Base-by-base conservation (phyloP, 2,888 invertebrate genomes). In the Auanema freiburgensis region DNA sequence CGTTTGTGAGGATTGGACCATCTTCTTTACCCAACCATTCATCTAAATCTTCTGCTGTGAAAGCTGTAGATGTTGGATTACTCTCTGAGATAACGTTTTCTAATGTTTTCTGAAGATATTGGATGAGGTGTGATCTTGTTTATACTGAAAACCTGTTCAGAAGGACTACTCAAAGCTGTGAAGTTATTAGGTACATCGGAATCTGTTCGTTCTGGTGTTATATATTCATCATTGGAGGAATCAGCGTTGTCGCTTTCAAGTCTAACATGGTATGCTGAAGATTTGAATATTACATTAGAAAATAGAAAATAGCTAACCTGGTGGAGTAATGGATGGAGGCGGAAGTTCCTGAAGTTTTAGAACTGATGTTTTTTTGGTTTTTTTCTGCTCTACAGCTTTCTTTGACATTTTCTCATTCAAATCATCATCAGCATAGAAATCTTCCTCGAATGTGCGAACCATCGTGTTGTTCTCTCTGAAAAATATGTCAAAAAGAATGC, bases 371-470 rank as follows among this genome's bases (percentile, higher is more conserved):
- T 55, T 23, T 2, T 21, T 43, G 12, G 51, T 52, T 16, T 16
- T 60, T 54, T 60, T 60, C 25, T 63, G 25, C 24, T 66, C 61
- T 49, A 69, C 66, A 16, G 67, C 68, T 41, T 66, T 41, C 51
- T 66, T 63, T 10, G 59, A 59, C 69, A 75, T 72, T 54, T 65
- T 65, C 5, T 24, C 63, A n/a, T 59, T 60, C 42, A 76, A 56
- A 24, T 75, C 77, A 14, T 79, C 76, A 42, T 72, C 76, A 1
- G 69, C 66, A 16, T 72, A 67, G 40, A 80, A 80, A 49, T 80
- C 80, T 63, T 79, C 77, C 55, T 80, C 80, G 52, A 67, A 78
- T 44, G 64, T 74, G 55, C 69, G 69, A 14, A 80, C 79, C 78
- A 79, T 79, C 23, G 62, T 51, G 60, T 80, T 80, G 23, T 71